Base-by-base conservation (phyloP, 2,888 invertebrate genomes). In the Chrysodeixis includens region DNA sequence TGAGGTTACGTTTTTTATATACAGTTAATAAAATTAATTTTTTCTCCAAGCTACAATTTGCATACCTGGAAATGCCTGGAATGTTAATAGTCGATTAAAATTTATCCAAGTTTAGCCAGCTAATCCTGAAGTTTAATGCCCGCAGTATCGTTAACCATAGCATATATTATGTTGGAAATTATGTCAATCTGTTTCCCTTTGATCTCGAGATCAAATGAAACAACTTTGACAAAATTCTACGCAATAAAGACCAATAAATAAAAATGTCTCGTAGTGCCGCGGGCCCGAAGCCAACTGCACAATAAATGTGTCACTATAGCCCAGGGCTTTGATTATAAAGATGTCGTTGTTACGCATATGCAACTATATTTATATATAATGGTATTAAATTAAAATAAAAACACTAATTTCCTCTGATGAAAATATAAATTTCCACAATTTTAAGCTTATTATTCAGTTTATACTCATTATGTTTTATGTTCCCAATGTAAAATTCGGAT, bases 141-240 rank as follows among this genome's bases (percentile, higher is more conserved):
- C 56, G 40, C 20, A 30, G 54, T 62, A 65, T 56, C 60, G 60
- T 69, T 78, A 68, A 78, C 72, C 68, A 68, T 58, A 62, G 46
- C 62, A 71, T 72, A 72, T 75, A 63, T 71, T 75, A 66, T 56
- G 66, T 73, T 14, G 69, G 71, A 76, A 81, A 81, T 73, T 67
- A 80, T 80, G 75, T 81, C 77, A 77, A 79, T 69, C 79, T 69
- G 66, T 70, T 77, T 77, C 59, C 1, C 62, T 81, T 81, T 81
- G 81, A 81, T 81, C 71, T 64, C 12, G 56, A 81, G 82, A 81
- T 81, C 81, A 81, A 81, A 81, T 82, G 80, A 76, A 81, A 77
- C 75, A 74, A 78, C 78, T 81, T 71, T 77, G 66, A 75, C 78
- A 77, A 75, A 75, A 82, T 70, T 79, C 73, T 70, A 74, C 55